phyloP scores from a whole-genome alignment of 2,113 vertebrate genomes.

The Pseudorhombus dupliciocellatus region DNA sequence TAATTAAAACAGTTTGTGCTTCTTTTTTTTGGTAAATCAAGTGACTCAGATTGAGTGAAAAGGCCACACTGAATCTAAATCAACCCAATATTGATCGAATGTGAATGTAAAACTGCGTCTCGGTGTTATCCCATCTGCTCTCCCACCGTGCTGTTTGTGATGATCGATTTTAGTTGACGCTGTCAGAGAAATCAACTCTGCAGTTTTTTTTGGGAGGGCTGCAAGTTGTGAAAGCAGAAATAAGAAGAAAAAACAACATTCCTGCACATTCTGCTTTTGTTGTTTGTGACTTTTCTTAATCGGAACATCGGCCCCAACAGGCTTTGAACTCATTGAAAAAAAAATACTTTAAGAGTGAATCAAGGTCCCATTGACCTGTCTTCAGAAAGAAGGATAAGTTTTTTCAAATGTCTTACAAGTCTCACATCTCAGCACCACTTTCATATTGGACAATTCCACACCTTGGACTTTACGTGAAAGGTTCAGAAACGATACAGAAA shows the following conservation, averaged over 20 bases:
- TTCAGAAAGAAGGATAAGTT: constrained; percentile 10
- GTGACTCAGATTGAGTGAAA: constrained; percentile 4
- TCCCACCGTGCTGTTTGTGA: background rate
- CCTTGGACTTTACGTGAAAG: background rate
- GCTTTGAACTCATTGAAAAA: background rate
- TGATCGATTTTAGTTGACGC: background rate
- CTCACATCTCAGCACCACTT: background rate
- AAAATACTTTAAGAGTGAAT: background rate
- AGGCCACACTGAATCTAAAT: background rate
- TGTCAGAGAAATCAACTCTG: background rate
- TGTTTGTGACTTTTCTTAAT: constrained; percentile 9
- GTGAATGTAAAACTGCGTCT: no score
- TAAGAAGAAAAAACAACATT: background rate
- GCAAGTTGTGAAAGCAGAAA: background rate
- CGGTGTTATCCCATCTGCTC: background rate
- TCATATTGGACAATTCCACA: background rate
- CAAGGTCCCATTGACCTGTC: background rate
- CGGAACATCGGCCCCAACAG: background rate
- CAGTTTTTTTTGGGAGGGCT: background rate
- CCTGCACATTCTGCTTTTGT: background rate
- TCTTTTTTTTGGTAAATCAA: constrained; percentile 8
- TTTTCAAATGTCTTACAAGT: background rate
- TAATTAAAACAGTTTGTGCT: constrained; percentile 27
- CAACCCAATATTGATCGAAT: background rate
- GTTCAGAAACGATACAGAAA: background rate